Evolutionary conservation across 2,113 vertebrate species (phyloP).

Genomic region (Verasper variegatus): DNA sequence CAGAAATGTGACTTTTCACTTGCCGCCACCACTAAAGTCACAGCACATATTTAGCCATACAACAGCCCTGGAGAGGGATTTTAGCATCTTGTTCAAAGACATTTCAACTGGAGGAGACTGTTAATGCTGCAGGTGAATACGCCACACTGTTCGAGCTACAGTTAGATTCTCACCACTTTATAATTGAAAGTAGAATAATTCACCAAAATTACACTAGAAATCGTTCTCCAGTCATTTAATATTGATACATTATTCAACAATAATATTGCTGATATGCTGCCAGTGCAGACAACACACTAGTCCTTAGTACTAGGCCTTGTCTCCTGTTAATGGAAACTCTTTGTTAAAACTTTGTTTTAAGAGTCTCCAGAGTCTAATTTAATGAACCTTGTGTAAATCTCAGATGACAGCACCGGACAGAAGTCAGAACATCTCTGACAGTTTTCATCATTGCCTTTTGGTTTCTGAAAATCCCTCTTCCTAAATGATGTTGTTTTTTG

Average conservation of each 20-base stretch:
- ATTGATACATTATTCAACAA: neutral
- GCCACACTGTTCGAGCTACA: too few relatives aligned
- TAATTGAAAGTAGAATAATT: too few relatives aligned
- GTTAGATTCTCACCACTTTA: too few relatives aligned
- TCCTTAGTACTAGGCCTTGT: conserved; percentile 2
- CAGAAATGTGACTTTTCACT: conserved; percentile 34
- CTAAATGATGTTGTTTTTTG: conserved; percentile 13
- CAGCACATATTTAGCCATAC: conserved; percentile 1
- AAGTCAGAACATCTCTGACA: conserved; percentile 4
- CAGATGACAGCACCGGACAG: neutral
- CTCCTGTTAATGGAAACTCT: neutral
- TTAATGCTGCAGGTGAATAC: too few relatives aligned
- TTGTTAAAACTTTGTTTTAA: conserved; percentile 21
- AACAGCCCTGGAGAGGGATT: too few relatives aligned
- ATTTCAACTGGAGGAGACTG: too few relatives aligned
- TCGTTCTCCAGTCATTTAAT: neutral
- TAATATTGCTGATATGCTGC: neutral
- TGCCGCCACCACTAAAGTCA: neutral
- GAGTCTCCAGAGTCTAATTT: conserved; percentile 27
- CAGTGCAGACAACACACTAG: conserved; percentile 4
- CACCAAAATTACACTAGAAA: neutral
- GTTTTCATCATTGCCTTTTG: conserved; percentile 9
- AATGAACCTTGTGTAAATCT: conserved; percentile 28
- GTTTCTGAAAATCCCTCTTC: neutral
- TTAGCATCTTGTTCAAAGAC: too few relatives aligned